phyloP scores from a whole-genome alignment of 2,797 vertebrate species.

The Dallia pectoralis region DNA sequence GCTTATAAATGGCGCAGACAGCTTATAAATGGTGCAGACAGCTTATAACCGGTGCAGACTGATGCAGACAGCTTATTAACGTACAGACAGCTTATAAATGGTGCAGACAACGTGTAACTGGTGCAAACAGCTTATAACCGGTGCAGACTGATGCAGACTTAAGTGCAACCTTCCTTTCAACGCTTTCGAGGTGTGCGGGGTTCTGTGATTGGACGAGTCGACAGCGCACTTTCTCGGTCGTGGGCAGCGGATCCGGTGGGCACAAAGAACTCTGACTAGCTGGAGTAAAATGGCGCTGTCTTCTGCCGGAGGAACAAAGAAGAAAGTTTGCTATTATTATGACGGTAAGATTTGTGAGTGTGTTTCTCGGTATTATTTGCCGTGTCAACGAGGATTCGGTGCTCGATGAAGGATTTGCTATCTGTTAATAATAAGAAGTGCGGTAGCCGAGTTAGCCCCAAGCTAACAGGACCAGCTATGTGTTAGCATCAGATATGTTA shows the following conservation, averaged over 20 bases:
- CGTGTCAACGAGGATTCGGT: background rate
- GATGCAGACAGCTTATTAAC: too few species aligned
- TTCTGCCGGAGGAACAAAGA: slow-evolving; percentile 88
- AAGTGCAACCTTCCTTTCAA: background rate
- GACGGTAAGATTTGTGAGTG: slow-evolving; percentile 78
- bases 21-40: too few species aligned
- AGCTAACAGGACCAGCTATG: background rate
- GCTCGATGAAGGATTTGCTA: too few species aligned
- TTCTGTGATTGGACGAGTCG: slow-evolving; percentile 33
- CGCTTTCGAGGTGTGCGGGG: background rate
- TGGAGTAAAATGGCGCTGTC: slow-evolving; percentile 92
- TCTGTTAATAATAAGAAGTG: slow-evolving; percentile 14
- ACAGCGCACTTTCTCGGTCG: background rate
- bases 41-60: background rate
- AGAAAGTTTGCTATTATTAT: slow-evolving; percentile 99
- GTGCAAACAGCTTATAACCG: background rate
- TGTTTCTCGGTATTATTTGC: fast-evolving
- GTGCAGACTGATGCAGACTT: background rate
- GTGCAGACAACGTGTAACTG: too few species aligned
- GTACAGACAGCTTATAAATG: too few species aligned
- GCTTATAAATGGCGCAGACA: too few species aligned
- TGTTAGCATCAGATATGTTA: background rate
- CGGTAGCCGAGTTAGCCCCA: background rate
- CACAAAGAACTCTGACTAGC: slow-evolving; percentile 44
- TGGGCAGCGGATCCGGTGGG: slow-evolving; percentile 36